A percentile compares a stretch with the other conserved stretches of the same genome.
These are phyloP conservation scores for Drosophila antonietae DNA, from an alignment of 2,888 invertebrate species.

Conservation along the genomic window DNA sequence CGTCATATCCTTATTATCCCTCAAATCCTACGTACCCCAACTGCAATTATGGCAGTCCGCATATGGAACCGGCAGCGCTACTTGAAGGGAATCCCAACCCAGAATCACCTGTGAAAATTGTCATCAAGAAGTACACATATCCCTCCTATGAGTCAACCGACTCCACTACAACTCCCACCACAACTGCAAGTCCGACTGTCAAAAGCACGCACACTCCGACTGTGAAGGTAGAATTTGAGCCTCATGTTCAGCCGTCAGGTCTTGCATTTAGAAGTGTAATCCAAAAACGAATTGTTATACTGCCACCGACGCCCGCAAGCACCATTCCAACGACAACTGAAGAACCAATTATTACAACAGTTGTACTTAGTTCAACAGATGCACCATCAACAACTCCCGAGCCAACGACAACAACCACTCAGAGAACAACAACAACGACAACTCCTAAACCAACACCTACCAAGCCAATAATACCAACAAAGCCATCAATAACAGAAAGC, in stretches of 20 bases:
- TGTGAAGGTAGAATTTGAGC: neutral
- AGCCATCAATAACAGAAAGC: constrained; percentile 6
- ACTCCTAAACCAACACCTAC: neutral
- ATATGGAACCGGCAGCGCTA: neutral
- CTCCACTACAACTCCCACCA: neutral
- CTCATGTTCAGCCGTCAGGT: neutral
- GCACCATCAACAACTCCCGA: neutral
- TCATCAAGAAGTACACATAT: constrained; percentile 16
- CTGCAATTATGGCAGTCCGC: neutral
- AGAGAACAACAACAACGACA: neutral
- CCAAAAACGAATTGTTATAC: constrained; percentile 3
- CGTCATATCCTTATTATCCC: constrained; percentile 18
- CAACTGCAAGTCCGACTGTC: neutral
- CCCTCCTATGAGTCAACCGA: neutral
- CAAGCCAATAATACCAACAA: neutral
- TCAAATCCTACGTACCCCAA: constrained; percentile 8
- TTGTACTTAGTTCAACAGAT: neutral
- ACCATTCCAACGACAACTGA: neutral
- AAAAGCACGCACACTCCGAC: neutral
- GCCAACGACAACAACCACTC: constrained; percentile 1
- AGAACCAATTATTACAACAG: constrained; percentile 2
- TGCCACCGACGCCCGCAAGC: neutral
- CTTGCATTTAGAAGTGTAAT: neutral
- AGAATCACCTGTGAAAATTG: constrained; percentile 25
- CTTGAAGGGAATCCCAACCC: constrained; percentile 1